Evolutionary conservation across 2,797 vertebrate genomes (phyloP).

Genomic region (Mus caroli): DNA sequence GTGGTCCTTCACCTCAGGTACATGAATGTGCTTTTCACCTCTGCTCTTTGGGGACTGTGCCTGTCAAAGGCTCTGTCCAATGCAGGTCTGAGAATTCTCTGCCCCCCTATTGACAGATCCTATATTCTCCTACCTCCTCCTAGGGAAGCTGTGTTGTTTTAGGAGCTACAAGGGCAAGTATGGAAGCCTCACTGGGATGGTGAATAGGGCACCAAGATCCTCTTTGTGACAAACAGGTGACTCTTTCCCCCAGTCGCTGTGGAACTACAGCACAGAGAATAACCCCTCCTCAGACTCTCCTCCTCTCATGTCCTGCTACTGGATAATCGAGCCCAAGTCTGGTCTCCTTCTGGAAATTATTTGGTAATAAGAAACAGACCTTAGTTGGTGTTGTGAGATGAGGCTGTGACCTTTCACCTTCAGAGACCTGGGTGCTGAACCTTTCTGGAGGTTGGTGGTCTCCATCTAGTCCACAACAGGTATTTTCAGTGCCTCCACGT

Average conservation of each 20-base stretch:
- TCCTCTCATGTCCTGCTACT: background rate
- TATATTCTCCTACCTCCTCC: background rate
- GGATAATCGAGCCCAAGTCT: background rate
- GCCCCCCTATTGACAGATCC: background rate
- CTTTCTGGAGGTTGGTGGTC: slow-evolving; percentile 80
- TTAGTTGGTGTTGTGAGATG: slow-evolving; percentile 57
- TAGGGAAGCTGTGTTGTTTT: background rate
- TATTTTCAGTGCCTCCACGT: slow-evolving; percentile 23
- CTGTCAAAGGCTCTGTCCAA: slow-evolving; percentile 62
- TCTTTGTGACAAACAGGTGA: background rate
- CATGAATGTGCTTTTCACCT: slow-evolving; percentile 60
- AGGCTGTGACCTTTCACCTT: slow-evolving; percentile 75
- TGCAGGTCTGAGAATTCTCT: slow-evolving; percentile 21
- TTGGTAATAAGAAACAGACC: slow-evolving; percentile 83
- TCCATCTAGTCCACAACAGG: slow-evolving; percentile 19
- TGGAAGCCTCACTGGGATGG: rapidly evolving
- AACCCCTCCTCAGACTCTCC: background rate
- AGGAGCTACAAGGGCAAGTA: background rate
- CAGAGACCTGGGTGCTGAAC: slow-evolving; percentile 56
- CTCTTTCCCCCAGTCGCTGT: background rate
- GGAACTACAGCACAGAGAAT: background rate
- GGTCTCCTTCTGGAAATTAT: slow-evolving; percentile 80
- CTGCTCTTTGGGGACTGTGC: slow-evolving; percentile 47
- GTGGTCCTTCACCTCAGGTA: slow-evolving; percentile 59
- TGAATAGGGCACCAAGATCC: rapidly evolving